Evolutionary conservation across 2,797 vertebrate species (phyloP), one percentile per base, ranked within the genome.

Genomic region (Nyctalus aviator): DNA sequence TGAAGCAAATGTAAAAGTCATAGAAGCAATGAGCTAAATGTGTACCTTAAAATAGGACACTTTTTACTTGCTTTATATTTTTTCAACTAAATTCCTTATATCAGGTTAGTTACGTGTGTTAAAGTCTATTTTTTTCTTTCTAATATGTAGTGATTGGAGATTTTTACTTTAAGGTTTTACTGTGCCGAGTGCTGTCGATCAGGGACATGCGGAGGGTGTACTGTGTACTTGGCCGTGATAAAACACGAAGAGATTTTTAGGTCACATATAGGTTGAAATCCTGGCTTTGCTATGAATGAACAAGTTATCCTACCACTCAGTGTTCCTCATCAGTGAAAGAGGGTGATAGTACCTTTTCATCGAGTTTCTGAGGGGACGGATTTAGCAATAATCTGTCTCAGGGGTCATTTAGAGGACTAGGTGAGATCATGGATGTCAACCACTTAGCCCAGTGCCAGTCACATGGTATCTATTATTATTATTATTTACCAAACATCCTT

Each of bases 1-100:
- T 93, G 37, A 81, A 82, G 55, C 25, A 93, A 44, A 71, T 88
- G 9, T 32, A 44, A 73, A 95, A 85, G 55, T 82, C 64, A 73
- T 32, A 53, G 2, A 53, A 41, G 21, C 27, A n/a, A 0, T 88
- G 68, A 14, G 12, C 23, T 83, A 81, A 89, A 53, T 46, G 37
- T 30, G 14, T 81, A 21, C 15, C 35, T 84, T 18, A 75, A 94
- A 76, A 37, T 15, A 55, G n/a, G 37, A 14, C 0, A 53, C 8
- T 57, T 48, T 82, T 93, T 32, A 78, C 68, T 66, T 84, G n/a
- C 12, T 86, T 90, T 88, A 72, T 84, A 57, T 53, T n/a, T 86
- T 92, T 94, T 66, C 48, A 90, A 78, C n/a, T 57, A 46, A 89
- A 81, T 76, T 78, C 10, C 30, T 78, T 72, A 0, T 64, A 46